Conservation (phyloP, 2,113 vertebrate species). For the Thalassoma bifasciatum region DNA sequence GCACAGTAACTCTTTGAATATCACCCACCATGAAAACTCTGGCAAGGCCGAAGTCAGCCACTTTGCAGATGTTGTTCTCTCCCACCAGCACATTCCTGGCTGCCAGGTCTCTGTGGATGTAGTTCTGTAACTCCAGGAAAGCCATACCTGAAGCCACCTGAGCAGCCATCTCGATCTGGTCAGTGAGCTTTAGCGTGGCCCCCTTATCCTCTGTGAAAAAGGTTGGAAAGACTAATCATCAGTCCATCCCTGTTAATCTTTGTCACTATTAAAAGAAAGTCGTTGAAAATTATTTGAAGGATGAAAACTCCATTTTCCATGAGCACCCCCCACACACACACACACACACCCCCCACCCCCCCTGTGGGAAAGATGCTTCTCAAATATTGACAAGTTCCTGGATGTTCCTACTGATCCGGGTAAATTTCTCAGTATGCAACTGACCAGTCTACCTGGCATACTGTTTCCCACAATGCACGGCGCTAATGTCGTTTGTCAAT, state of each 20-base stretch:
- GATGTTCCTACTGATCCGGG: no score
- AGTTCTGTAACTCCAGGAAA: slow-evolving; percentile 94
- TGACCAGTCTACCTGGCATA: no score
- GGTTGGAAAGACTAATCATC: background rate
- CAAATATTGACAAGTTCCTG: no score
- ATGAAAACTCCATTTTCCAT: no score
- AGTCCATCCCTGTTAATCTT: background rate
- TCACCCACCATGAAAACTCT: slow-evolving; percentile 91
- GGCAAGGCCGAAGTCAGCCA: slow-evolving; percentile 97
- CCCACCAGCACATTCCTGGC: slow-evolving; percentile 97
- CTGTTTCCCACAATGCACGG: no score
- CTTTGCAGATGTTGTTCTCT: slow-evolving; percentile 94
- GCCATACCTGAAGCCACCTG: slow-evolving; percentile 97
- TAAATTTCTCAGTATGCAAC: no score
- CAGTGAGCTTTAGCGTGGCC: slow-evolving; percentile 44
- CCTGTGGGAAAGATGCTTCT: no score
- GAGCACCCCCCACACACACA: no score
- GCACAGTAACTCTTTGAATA: background rate
- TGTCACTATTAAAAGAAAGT: no score
- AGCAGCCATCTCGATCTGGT: slow-evolving; percentile 92
- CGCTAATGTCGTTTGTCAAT: no score
- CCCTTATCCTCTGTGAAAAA: slow-evolving; percentile 76
- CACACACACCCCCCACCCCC: no score
- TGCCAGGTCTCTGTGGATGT: slow-evolving; percentile 96
- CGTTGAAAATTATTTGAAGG: no score